Evolutionary conservation across 1,140 invertebrate species (phyloP), one percentile per base, ranked within the genome.

Genomic region (Orussus abietinus): DNA sequence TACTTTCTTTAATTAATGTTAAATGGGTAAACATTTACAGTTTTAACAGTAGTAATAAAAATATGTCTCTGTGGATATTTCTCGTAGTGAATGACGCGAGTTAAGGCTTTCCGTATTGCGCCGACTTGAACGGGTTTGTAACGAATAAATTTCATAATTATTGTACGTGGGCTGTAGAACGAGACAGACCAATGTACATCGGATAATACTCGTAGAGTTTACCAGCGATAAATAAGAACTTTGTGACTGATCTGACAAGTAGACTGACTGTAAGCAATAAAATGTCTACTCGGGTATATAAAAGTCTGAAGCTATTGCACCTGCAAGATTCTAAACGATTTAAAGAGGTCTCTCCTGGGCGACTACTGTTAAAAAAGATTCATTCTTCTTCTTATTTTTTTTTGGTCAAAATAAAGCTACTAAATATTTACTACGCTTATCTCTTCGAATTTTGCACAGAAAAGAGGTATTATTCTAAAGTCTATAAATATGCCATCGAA

Each of bases 101-200:
- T n/a, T n/a, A n/a, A n/a, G n/a, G n/a, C n/a, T n/a, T n/a, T n/a
- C n/a, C n/a, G n/a, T n/a, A n/a, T n/a, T n/a, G n/a, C n/a, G n/a
- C n/a, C n/a, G n/a, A n/a, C n/a, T n/a, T n/a, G n/a, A n/a, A n/a
- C n/a, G 15, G 33, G 6, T 10, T 35, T 35, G 11, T n/a, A 20
- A 29, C 31, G 26, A 22, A 38, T 33, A 33, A 38, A 40, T 40
- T 43, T 26, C 20, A 38, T 47, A 43, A 42, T 33, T 29, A 17
- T 41, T 47, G 29, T 22, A 38, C 30, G 42, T 35, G 22, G 34
- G n/a, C n/a, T n/a, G n/a, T n/a, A n/a, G n/a, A n/a, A n/a, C n/a
- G n/a, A n/a, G n/a, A n/a, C n/a, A n/a, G n/a, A n/a, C n/a, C n/a
- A n/a, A n/a, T n/a, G n/a, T n/a, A n/a, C n/a, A n/a, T n/a, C n/a